Percentiles rank a stretch among this genome's conserved stretches.
Evolutionary conservation across 2,797 vertebrate genomes (phyloP).

Genomic region (Centroberyx gerrardi): DNA sequence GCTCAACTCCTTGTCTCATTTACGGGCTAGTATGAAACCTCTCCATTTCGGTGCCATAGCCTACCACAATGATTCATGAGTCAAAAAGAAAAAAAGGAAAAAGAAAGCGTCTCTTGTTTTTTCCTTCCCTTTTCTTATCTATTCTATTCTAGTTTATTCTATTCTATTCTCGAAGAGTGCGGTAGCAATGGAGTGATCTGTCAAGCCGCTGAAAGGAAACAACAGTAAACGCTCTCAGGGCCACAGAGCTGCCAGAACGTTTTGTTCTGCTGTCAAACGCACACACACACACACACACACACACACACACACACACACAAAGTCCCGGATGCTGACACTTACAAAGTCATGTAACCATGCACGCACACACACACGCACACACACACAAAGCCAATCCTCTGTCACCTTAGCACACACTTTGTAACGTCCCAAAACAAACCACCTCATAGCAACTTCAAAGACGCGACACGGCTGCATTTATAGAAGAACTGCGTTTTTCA

Average conservation of each 20-base stretch:
- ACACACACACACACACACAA: constrained; percentile 22
- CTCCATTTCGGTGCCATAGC: too few relatives aligned
- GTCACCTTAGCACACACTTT: too few relatives aligned
- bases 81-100: too few relatives aligned
- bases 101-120: too few relatives aligned
- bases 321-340: constrained; percentile 6
- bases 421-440: background rate
- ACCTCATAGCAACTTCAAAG: constrained; percentile 30
- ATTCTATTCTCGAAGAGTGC: constrained; percentile 12
- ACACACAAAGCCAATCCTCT: background rate
- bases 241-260: constrained; percentile 43
- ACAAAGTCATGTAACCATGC: constrained; percentile 29
- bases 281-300: background rate
- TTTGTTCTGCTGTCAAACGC: constrained; percentile 49
- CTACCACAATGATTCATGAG: too few relatives aligned
- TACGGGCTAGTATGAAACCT: too few relatives aligned
- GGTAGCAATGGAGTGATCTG: constrained; percentile 20
- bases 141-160: constrained; percentile 17
- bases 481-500: background rate
- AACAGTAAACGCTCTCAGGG: constrained; percentile 45
- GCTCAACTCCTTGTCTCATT: background rate
- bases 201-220: constrained; percentile 43
- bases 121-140: background rate
- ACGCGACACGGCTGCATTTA: background rate
- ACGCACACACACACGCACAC: constrained; percentile 6